Evolutionary conservation across 2,113 vertebrate species (phyloP).

Genomic region (Hystrix brachyura): DNA sequence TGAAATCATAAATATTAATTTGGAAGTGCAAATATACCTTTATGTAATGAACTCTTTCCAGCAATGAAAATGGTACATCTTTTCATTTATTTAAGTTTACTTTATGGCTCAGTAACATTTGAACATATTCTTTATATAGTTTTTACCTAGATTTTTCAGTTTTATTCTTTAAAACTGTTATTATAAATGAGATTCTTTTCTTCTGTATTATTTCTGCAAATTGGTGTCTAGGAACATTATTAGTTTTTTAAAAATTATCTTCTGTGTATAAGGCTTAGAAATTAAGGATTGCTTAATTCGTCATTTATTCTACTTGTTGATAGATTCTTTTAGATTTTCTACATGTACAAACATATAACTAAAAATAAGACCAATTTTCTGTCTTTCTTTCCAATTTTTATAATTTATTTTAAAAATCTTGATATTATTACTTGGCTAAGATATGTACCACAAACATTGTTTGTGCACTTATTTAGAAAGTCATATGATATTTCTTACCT

Average conservation of each 20-base stretch:
- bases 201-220: not conserved
- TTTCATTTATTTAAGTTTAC: conserved; percentile 44
- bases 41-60: not conserved
- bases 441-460: conserved; percentile 1
- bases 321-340: conserved; percentile 14
- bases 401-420: conserved; percentile 19
- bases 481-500: not conserved
- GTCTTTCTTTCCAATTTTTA: conserved; percentile 19
- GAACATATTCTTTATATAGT: not conserved
- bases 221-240: not conserved
- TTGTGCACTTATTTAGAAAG: not conserved
- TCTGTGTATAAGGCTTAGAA: not conserved
- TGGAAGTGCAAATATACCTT: not conserved
- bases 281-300: conserved; percentile 1
- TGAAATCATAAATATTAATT: conserved; percentile 1
- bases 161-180: conserved; percentile 33
- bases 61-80: not conserved
- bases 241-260: conserved; percentile 43
- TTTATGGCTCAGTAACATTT: conserved; percentile 45
- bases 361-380: conserved; percentile 11
- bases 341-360: not conserved
- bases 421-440: not conserved
- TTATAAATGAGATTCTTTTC: not conserved
- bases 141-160: not conserved
- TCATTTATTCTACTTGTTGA: conserved; percentile 4